These are phyloP conservation scores for Plecotus auritus DNA, from an alignment of 2,113 vertebrate genomes.

Conservation along the genomic window DNA sequence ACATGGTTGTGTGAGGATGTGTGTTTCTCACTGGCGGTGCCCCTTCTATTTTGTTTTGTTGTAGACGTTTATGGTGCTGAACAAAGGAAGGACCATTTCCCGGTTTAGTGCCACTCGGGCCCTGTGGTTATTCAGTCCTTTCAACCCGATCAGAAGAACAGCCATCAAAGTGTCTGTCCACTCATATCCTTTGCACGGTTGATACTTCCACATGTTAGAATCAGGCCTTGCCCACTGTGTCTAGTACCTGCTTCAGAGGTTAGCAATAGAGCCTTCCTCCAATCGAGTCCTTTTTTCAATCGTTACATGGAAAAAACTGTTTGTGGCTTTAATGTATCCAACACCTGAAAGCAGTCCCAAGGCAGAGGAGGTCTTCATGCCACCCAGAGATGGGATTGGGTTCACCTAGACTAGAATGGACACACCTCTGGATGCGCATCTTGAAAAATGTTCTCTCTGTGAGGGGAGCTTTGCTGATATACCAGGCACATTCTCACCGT, in stretches of 20 bases:
- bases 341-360: background rate
- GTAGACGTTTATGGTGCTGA: conserved; percentile 96
- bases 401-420: background rate
- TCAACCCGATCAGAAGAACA: conserved; percentile 89
- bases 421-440: background rate
- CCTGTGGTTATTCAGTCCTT: conserved; percentile 95
- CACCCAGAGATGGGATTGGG: background rate
- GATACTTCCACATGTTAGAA: background rate
- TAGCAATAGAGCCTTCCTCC: background rate
- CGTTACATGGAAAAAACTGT: background rate
- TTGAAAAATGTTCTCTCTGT: background rate
- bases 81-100: conserved; percentile 97
- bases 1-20: background rate
- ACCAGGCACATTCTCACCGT: background rate
- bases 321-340: background rate
- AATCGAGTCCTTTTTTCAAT: background rate
- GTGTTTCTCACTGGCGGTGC: background rate
- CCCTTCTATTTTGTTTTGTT: background rate
- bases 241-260: background rate
- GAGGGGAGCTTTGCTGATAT: background rate
- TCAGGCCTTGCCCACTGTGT: background rate
- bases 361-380: background rate
- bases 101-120: conserved; percentile 95
- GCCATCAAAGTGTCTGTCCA: conserved; percentile 95
- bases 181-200: conserved; percentile 93